These are phyloP conservation scores for Tuta absoluta DNA, from an alignment of 2,888 invertebrate species.

Conservation along the genomic window DNA sequence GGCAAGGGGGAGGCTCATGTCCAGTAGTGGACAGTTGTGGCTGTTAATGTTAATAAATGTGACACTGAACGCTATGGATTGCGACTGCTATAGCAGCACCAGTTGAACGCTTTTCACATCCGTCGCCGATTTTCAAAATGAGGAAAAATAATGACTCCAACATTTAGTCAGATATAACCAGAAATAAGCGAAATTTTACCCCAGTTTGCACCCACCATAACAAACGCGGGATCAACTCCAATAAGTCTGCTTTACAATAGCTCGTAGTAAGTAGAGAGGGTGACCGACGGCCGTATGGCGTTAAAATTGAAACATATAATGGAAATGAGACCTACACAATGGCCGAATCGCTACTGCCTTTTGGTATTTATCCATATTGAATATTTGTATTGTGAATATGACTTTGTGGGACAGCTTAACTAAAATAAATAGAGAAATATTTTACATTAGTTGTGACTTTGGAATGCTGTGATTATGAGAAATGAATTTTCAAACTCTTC, in stretches of 20 bases:
- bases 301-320: constrained; percentile 13
- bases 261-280: background rate
- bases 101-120: no score
- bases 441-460: background rate
- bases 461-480: no score
- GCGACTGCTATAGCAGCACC: no score
- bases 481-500: no score
- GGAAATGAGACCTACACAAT: constrained; percentile 1
- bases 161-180: no score
- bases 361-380: constrained; percentile 14
- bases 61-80: no score
- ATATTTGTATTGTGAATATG: background rate
- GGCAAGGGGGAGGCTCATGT: no score
- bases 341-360: background rate
- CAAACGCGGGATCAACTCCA: background rate
- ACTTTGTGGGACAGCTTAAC: background rate
- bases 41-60: no score
- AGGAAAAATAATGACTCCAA: no score
- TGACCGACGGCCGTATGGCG: constrained; percentile 1
- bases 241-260: constrained; percentile 9
- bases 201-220: background rate
- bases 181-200: background rate
- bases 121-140: no score
- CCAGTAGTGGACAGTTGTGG: no score
- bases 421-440: background rate